These are phyloP conservation scores for Sesamia nonagrioides DNA, from an alignment of 1,140 invertebrate species.

Conservation along the genomic window DNA sequence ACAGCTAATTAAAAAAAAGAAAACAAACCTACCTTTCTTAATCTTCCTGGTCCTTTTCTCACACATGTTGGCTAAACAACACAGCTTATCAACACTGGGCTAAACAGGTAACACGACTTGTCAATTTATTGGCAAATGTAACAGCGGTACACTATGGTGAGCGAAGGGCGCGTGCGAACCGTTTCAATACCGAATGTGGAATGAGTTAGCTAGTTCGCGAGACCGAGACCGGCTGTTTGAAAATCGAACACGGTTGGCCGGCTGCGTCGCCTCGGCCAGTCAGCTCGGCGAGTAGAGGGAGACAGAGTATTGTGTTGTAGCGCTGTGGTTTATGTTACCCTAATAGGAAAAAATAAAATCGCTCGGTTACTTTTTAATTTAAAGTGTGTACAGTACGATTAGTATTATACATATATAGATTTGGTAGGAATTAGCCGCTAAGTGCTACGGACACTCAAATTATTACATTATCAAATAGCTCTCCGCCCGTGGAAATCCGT, in stretches of 20 bases:
- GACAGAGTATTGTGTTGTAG: conserved; percentile 65
- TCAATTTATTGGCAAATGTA: conserved; percentile 50
- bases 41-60: conserved; percentile 80
- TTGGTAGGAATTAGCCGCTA: no score
- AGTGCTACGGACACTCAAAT: no score
- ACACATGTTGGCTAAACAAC: conserved; percentile 73
- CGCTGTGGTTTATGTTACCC: conserved; percentile 37
- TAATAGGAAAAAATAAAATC: conserved; percentile 7
- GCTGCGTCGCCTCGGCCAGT: conserved; percentile 47
- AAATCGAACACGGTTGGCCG: conserved; percentile 68
- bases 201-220: conserved; percentile 42
- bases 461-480: no score
- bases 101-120: conserved; percentile 55
- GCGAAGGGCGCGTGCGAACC: conserved; percentile 57
- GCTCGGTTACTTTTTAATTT: neutral
- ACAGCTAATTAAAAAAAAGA: neutral
- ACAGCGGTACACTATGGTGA: conserved; percentile 16
- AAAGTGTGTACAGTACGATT: no score
- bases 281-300: conserved; percentile 58
- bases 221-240: conserved; percentile 53
- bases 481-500: no score
- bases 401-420: no score
- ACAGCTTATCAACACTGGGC: conserved; percentile 66
- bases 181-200: conserved; percentile 62
- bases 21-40: conserved; percentile 72